phyloP scores from a whole-genome alignment of 2,888 invertebrate species.

The Volucella zonaria region DNA sequence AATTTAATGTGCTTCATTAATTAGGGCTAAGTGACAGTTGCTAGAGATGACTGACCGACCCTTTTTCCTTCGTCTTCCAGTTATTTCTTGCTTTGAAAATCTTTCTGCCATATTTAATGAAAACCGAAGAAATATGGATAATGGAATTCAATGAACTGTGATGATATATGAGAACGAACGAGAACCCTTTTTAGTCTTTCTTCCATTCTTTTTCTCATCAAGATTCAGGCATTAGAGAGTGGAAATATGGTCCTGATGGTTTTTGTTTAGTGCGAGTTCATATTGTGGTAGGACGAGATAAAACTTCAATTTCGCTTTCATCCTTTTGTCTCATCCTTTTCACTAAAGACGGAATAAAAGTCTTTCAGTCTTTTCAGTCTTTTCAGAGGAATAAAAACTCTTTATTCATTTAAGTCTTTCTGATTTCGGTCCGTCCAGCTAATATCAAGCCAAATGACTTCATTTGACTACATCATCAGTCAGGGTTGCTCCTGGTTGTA shows the following conservation, averaged over 20 bases:
- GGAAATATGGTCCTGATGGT: slow-evolving; percentile 29
- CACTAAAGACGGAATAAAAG: too few relatives aligned
- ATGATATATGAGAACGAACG: slow-evolving; percentile 25
- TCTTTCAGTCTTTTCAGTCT: too few relatives aligned
- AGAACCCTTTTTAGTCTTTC: slow-evolving; percentile 7
- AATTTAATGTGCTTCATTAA: slow-evolving; percentile 67
- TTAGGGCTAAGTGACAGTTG: slow-evolving; percentile 48
- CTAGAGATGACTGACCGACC: slow-evolving; percentile 12
- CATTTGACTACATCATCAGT: slow-evolving; percentile 53
- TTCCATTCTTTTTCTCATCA: background rate
- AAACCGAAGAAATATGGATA: slow-evolving; percentile 34
- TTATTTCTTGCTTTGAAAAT: background rate
- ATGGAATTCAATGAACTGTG: slow-evolving; percentile 59
- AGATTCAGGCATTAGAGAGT: background rate
- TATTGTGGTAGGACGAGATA: slow-evolving; percentile 45
- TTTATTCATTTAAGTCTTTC: slow-evolving; percentile 20
- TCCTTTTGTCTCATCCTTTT: too few relatives aligned
- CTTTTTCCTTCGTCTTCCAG: background rate
- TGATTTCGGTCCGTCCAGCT: slow-evolving; percentile 23
- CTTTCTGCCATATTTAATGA: background rate
- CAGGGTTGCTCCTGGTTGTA: background rate
- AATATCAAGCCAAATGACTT: slow-evolving; percentile 59
- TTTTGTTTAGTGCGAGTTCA: slow-evolving; percentile 20
- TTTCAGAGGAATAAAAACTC: too few relatives aligned
- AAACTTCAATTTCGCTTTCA: slow-evolving; percentile 24